Conservation (phyloP, 2,797 vertebrate genomes). For the Chromobotia macracanthus region DNA sequence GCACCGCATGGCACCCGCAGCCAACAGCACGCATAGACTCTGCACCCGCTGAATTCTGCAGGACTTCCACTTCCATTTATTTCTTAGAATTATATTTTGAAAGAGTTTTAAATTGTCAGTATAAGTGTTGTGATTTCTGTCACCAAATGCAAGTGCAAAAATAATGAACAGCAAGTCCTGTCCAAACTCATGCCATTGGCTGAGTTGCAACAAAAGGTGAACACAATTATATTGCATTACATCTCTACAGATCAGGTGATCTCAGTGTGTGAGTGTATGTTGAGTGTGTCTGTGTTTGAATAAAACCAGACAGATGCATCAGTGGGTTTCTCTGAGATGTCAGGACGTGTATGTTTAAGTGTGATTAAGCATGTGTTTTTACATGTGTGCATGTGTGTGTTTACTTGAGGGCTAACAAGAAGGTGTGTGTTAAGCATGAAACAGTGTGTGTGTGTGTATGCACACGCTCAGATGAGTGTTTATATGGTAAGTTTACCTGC, state of each 20-base stretch:
- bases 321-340: conserved; percentile 6
- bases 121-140: too few relatives aligned
- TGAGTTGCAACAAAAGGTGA: too few relatives aligned
- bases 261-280: conserved; percentile 6
- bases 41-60: not conserved
- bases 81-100: too few relatives aligned
- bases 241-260: not conserved
- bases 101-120: too few relatives aligned
- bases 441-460: conserved; percentile 62
- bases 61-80: not conserved
- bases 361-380: conserved; percentile 47
- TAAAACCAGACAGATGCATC: conserved; percentile 32
- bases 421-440: conserved; percentile 57
- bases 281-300: conserved; percentile 29
- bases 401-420: not conserved
- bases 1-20: conserved; percentile 14
- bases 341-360: conserved; percentile 44
- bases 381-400: conserved; percentile 34
- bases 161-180: too few relatives aligned
- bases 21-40: conserved; percentile 4
- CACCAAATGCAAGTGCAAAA: too few relatives aligned
- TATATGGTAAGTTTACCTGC: not conserved
- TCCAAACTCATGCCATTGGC: too few relatives aligned
- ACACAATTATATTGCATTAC: too few relatives aligned
- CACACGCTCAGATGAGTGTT: conserved; percentile 13